phyloP scores from a whole-genome alignment of 1,140 invertebrate genomes.

The Harpegnathos saltator region DNA sequence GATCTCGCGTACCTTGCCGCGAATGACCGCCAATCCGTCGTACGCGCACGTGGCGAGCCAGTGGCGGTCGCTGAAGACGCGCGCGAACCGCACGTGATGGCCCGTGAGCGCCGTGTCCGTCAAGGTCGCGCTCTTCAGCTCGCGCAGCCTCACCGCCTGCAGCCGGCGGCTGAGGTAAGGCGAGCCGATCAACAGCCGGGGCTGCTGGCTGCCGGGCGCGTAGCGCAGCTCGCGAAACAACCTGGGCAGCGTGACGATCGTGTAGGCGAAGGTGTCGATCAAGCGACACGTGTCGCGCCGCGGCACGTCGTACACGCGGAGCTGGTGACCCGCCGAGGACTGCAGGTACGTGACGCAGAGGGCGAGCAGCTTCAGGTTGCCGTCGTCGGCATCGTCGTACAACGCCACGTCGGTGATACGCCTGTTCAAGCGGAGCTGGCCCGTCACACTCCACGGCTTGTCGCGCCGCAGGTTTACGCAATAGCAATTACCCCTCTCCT shows the following conservation, averaged over 20 bases:
- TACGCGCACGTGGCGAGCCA: slow-evolving; percentile 75
- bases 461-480: slow-evolving; percentile 70
- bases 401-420: slow-evolving; percentile 75
- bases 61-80: slow-evolving; percentile 69
- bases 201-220: slow-evolving; percentile 34
- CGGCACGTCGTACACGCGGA: slow-evolving; percentile 68
- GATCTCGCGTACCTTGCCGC: slow-evolving; percentile 44
- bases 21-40: slow-evolving; percentile 77
- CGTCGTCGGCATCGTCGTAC: slow-evolving; percentile 56
- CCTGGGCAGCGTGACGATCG: slow-evolving; percentile 49
- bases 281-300: neutral
- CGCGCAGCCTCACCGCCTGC: slow-evolving; percentile 64
- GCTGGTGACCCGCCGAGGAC: slow-evolving; percentile 55
- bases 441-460: slow-evolving; percentile 64
- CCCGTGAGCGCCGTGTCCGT: slow-evolving; percentile 39
- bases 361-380: slow-evolving; percentile 67
- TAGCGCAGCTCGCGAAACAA: slow-evolving; percentile 69
- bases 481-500: slow-evolving; percentile 74
- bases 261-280: slow-evolving; percentile 9
- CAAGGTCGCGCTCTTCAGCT: slow-evolving; percentile 57
- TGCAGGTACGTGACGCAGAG: slow-evolving; percentile 52
- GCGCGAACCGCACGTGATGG: slow-evolving; percentile 75
- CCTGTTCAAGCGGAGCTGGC: slow-evolving; percentile 47
- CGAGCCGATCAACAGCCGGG: slow-evolving; percentile 67
- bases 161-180: slow-evolving; percentile 77